Conservation (phyloP, 2,888 invertebrate species). For the Metallyticus violacea region DNA sequence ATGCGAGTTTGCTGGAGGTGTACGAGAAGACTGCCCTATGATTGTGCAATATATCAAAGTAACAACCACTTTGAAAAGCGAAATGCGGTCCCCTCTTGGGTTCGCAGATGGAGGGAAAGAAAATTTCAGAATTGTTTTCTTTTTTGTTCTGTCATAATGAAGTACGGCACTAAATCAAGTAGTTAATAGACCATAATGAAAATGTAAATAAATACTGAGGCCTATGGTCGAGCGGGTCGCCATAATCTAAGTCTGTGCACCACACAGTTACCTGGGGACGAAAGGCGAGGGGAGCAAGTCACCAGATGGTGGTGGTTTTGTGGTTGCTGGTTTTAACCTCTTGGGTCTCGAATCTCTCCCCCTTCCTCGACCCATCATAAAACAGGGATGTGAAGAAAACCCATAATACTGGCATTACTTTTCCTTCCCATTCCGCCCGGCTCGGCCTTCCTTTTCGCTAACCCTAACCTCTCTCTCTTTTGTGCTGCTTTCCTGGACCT, state of each 20-base stretch:
- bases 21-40: not conserved
- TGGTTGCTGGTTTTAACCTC: slow-evolving; percentile 11
- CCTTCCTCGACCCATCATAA: slow-evolving; percentile 1
- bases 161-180: not conserved
- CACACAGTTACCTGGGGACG: not conserved
- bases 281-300: not conserved
- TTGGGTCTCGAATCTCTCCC: not conserved
- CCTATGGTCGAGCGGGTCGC: not conserved
- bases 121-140: not conserved
- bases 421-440: not conserved
- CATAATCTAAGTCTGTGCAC: not conserved
- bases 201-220: not conserved
- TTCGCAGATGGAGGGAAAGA: not conserved
- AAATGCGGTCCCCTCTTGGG: not conserved
- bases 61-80: too few relatives aligned
- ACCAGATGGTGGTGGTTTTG: slow-evolving; percentile 16
- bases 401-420: not conserved
- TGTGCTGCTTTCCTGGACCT: not conserved
- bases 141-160: not conserved
- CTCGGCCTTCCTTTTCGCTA: not conserved
- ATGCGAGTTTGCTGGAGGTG: not conserved
- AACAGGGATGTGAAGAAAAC: slow-evolving; percentile 8
- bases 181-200: not conserved
- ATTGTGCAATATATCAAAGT: not conserved
- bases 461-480: not conserved